Evolutionary conservation across 2,888 invertebrate genomes (phyloP), one percentile per base, ranked within the genome.

Genomic region (Synergus laeviventris): DNA sequence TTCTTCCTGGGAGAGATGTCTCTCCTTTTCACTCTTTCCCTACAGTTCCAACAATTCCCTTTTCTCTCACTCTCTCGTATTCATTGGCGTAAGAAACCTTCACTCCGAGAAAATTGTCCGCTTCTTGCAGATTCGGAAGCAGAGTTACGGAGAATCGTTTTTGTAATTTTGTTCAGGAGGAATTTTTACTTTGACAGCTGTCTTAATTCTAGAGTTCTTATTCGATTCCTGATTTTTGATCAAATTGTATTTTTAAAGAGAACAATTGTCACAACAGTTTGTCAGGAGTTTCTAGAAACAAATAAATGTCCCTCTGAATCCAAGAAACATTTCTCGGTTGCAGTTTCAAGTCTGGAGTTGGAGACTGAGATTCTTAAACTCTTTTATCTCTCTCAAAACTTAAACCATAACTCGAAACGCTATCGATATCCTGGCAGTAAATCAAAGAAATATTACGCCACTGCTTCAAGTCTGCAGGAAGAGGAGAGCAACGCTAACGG

Each of bases 1-100:
- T 84, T 87, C 87, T 87, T 87, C 86, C 86, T 85, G 87, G 87
- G 86, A 87, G 87, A 85, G 82, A 83, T 84, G 24, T 74, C 59
- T 80, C 76, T 76, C 74, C 45, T 21, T 74, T 59, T 74, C 59
- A 61, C 45, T 73, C 59, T 61, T 45, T 73, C 49, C 75, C 78
- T 74, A 78, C 61, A 66, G 73, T 78, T 74, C 54, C 54, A 60
- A 74, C 59, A 21, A 73, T 73, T 73, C 56, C 61, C 66, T 66
- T 74, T 75, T 74, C 64, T 76, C 76, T 49, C 45, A 42, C 18
- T 66, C 70, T 31, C 49, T 16, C 45, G 70, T 31, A n/a, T 42
- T 70, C 70, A 70, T 45, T 49, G 70, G 70, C 70, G 70, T 70
- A 70, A 70, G 70, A 70, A 70, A 49, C 45, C 31, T 49, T 70